Base-by-base conservation (phyloP, 2,113 vertebrate genomes). In the Tetraodon nigroviridis region DNA sequence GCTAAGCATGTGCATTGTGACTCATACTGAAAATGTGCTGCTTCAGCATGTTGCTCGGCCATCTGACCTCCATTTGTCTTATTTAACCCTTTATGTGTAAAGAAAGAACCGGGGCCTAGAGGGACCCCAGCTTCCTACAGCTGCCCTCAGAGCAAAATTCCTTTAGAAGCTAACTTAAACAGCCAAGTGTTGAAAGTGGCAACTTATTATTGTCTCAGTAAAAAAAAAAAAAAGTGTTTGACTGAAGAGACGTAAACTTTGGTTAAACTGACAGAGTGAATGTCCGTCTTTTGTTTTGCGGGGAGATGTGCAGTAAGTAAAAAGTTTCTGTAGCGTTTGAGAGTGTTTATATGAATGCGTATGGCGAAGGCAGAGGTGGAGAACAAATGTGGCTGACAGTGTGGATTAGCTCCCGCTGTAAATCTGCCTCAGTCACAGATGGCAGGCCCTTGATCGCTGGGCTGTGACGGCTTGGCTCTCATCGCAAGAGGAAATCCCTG, bases 401-500 rank as follows among this genome's bases (percentile, higher is more conserved):
- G 88, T 86, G 87, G 87, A 87, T 91, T 90, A 88, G 83, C 82
- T 79, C 78, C 78, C 80, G 82, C 86, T 89, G 85, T 90, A 89
- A 87, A 91, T 89, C 83, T 84, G 81, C 80, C 69, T 83, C 81
- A 75, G 87, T 84, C 86, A 84, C 89, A 91, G 89, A 88, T 89
- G 86, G 89, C 88, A 86, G 80, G 69, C 77, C 79, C 86, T 86
- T 88, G 84, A 90, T 90, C 85, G 69, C 71, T 87, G 85, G 84
- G 78, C 86, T 90, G 86, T 90, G 89, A 89, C 87, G 81, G 80
- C 84, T 89, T 88, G 86, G 84, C 86, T 90, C 84, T 81, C 84
- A 76, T 72, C 75, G 60, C 76, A 82, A 85, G 73, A 89, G 86
- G 86, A 90, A 90, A 90, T 89, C 89, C 86, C 85, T 88, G 85